Conservation (phyloP, 2,797 vertebrate genomes). For the Lagodon rhomboides region DNA sequence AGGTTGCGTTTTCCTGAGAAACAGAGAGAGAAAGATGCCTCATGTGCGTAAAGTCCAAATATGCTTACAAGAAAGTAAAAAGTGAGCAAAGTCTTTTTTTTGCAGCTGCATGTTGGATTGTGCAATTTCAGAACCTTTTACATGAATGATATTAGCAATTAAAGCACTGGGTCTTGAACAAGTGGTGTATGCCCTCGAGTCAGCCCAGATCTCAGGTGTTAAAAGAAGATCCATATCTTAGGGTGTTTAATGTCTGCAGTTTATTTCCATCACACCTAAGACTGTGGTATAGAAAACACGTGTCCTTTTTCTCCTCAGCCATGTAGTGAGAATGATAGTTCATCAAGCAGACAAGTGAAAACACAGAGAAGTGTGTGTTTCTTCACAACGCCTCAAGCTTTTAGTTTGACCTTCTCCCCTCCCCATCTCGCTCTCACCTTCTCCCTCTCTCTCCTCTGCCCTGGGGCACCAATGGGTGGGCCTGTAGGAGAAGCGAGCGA, state of each 20-base stretch:
- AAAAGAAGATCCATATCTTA: slow-evolving; percentile 26
- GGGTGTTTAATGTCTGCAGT: slow-evolving; percentile 42
- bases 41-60: neutral
- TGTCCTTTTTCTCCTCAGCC: slow-evolving; percentile 19
- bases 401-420: slow-evolving; percentile 77
- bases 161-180: neutral
- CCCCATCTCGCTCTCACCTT: slow-evolving; percentile 64
- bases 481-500: slow-evolving; percentile 53
- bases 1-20: slow-evolving; percentile 36
- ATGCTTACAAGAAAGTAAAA: neutral
- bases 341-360: slow-evolving; percentile 83
- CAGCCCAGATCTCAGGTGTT: slow-evolving; percentile 31
- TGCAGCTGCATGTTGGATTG: neutral
- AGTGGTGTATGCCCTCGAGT: slow-evolving; percentile 1
- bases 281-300: slow-evolving; percentile 27
- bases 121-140: neutral
- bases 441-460: slow-evolving; percentile 62
- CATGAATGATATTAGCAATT: neutral
- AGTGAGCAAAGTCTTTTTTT: neutral
- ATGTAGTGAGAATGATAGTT: slow-evolving; percentile 67
- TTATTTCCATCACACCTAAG: slow-evolving; percentile 45
- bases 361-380: slow-evolving; percentile 76
- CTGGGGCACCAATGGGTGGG: slow-evolving; percentile 63
- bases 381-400: slow-evolving; percentile 66
- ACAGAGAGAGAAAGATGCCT: neutral